Evolutionary conservation across 2,888 invertebrate genomes (phyloP).

Genomic region (Matsumyia berberina): DNA sequence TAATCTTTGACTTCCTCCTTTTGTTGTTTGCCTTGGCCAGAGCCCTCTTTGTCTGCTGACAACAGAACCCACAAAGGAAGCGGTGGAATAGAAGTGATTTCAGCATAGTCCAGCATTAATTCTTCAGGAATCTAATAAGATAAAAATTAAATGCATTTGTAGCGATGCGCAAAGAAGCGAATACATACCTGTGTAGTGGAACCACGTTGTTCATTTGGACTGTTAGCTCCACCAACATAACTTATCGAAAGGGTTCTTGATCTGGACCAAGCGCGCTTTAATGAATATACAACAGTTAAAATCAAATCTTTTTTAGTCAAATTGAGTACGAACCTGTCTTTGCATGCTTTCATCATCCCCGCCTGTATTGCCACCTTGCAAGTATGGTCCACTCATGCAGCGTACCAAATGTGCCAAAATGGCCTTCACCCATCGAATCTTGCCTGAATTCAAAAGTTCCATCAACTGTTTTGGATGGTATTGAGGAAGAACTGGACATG

Average conservation of each 20-base stretch:
- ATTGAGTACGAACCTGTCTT: conserved; percentile 84
- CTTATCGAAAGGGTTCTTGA: conserved; percentile 95
- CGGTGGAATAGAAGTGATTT: conserved; percentile 98
- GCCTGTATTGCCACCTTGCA: conserved; percentile 84
- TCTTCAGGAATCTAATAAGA: conserved; percentile 90
- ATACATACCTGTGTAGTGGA: conserved; percentile 88
- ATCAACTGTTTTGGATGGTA: conserved; percentile 99
- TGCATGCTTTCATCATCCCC: conserved; percentile 87
- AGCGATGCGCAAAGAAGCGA: background rate
- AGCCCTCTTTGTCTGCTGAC: conserved; percentile 95
- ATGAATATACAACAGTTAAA: conserved; percentile 69
- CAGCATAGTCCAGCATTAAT: conserved; percentile 95
- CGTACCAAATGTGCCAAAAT: conserved; percentile 98
- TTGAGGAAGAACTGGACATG: conserved; percentile 98
- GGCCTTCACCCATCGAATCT: conserved; percentile 98
- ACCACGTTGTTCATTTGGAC: conserved; percentile 91
- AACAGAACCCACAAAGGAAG: conserved; percentile 97
- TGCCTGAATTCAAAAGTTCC: conserved; percentile 98
- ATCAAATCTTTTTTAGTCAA: background rate
- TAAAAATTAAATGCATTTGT: background rate
- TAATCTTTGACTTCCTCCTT: conserved; percentile 88
- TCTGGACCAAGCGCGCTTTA: conserved; percentile 93
- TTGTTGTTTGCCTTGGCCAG: conserved; percentile 79
- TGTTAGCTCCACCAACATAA: conserved; percentile 90
- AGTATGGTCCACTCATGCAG: conserved; percentile 88